phyloP scores from a whole-genome alignment of 2,113 vertebrate species.

The Ciconia maguari region DNA sequence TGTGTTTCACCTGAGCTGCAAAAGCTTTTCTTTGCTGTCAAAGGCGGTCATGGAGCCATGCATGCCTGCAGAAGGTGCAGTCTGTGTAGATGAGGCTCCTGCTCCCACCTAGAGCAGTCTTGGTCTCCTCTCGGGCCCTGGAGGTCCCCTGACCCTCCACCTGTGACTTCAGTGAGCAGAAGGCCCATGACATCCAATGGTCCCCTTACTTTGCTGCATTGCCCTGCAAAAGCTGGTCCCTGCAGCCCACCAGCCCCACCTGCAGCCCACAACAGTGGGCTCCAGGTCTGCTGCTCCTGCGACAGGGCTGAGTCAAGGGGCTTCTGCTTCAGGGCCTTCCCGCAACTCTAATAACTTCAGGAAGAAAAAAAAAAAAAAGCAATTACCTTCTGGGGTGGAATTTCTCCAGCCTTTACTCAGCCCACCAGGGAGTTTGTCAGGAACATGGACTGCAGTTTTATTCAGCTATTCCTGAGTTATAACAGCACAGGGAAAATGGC shows the following conservation, averaged over 20 bases:
- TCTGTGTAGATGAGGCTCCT: background rate
- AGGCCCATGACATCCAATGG: accelerated
- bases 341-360: background rate
- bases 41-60: accelerated
- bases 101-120: background rate
- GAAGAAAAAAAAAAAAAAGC: background rate
- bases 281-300: background rate
- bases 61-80: background rate
- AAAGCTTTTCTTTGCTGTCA: background rate
- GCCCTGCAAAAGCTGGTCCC: background rate
- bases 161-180: accelerated
- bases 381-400: constrained; percentile 38
- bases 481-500: constrained; percentile 31
- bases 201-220: accelerated
- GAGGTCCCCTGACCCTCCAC: background rate
- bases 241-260: background rate
- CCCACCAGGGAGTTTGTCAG: constrained; percentile 30
- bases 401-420: constrained; percentile 34
- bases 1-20: accelerated
- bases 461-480: constrained; percentile 19
- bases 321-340: background rate
- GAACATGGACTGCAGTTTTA: background rate
- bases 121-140: background rate
- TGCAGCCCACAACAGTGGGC: accelerated
- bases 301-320: background rate